Evolutionary conservation across 2,888 invertebrate species (phyloP).

Genomic region (Julus scanicus): DNA sequence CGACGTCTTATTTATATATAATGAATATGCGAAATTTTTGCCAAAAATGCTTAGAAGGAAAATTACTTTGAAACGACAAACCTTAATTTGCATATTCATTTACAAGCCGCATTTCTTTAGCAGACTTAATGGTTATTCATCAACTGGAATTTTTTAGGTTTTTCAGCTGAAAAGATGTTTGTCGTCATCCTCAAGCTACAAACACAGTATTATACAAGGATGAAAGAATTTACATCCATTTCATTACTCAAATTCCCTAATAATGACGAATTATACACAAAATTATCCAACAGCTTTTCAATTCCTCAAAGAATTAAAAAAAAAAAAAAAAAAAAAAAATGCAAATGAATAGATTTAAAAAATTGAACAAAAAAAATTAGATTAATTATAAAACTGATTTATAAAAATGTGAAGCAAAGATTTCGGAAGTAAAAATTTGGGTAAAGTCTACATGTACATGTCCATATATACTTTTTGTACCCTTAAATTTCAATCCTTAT

Average conservation of each 20-base stretch:
- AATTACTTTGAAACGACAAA: not conserved
- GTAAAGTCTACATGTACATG: too few relatives aligned
- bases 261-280: not conserved
- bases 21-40: not conserved
- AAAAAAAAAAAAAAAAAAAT: not conserved
- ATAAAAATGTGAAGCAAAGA: too few relatives aligned
- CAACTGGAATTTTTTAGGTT: not conserved
- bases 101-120: not conserved
- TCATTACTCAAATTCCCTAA: not conserved
- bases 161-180: not conserved
- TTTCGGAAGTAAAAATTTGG: too few relatives aligned
- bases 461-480: too few relatives aligned
- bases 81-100: not conserved
- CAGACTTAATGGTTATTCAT: constrained; percentile 48
- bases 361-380: too few relatives aligned
- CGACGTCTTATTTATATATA: not conserved
- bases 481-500: too few relatives aligned
- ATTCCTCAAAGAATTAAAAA: not conserved
- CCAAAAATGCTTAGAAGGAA: not conserved
- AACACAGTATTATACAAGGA: not conserved
- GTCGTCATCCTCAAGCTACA: not conserved
- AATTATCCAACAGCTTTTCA: not conserved
- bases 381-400: too few relatives aligned
- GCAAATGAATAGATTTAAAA: not conserved
- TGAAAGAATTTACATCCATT: not conserved